A percentile compares a stretch with the other conserved stretches of the same genome.
phyloP scores from a whole-genome alignment of 2,797 vertebrate genomes.

The Premnoplex brunnescens region DNA sequence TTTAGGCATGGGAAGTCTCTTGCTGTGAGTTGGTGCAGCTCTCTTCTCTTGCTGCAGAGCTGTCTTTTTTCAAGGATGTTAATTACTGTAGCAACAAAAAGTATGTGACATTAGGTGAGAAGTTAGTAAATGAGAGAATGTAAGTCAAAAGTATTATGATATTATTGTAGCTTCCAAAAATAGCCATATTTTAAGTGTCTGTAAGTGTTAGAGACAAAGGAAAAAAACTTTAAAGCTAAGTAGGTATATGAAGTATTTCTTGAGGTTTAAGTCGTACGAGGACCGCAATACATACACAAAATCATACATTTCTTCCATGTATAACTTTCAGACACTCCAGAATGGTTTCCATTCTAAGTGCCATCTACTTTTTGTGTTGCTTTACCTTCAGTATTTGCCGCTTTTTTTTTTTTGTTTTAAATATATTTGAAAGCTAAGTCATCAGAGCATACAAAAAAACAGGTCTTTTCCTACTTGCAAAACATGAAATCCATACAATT shows the following conservation, averaged over 20 bases:
- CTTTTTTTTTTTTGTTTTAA: not conserved
- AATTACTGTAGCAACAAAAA: not conserved
- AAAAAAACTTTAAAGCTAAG: not conserved
- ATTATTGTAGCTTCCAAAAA: not conserved
- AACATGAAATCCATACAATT: not conserved
- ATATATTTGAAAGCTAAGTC: not conserved
- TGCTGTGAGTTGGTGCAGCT: not conserved
- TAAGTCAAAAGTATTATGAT: not conserved
- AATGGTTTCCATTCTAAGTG: conserved; percentile 16
- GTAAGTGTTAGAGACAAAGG: not conserved
- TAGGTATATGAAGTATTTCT: not conserved
- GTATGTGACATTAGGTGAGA: not conserved
- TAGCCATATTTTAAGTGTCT: not conserved
- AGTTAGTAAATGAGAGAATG: not conserved
- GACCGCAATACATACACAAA: not conserved
- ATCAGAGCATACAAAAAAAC: not conserved
- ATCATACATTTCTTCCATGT: not conserved
- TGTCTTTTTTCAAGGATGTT: not conserved
- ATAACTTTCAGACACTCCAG: not conserved
- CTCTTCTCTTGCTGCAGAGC: not conserved
- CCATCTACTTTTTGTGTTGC: not conserved
- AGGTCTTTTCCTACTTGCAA: conserved; percentile 50
- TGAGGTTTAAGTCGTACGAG: not conserved
- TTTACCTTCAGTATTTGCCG: not conserved
- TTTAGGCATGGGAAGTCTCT: not conserved